Evolutionary conservation across 2,113 vertebrate species (phyloP).

Genomic region (Propithecus coquereli): DNA sequence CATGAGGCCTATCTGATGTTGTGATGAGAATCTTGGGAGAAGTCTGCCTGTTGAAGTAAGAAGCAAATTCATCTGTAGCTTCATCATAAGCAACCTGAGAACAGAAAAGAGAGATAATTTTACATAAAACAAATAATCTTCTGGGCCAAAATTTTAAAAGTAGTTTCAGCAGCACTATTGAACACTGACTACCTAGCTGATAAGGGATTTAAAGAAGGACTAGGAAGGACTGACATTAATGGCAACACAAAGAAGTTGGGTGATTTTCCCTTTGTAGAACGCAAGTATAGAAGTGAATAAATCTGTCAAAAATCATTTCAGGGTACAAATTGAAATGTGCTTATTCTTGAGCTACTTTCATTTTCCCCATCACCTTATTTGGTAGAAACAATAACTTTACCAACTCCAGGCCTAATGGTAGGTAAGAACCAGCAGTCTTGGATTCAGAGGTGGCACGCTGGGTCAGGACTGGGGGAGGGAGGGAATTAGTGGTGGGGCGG

Average conservation of each 20-base stretch:
- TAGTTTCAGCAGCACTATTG: background rate
- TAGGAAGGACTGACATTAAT: background rate
- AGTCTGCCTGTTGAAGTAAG: constrained; percentile 94
- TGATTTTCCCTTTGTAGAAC: background rate
- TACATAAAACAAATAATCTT: background rate
- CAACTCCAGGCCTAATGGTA: background rate
- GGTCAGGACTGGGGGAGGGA: background rate
- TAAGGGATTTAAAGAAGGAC: background rate
- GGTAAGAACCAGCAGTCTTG: background rate
- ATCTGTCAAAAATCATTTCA: constrained; percentile 8
- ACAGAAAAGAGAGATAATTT: constrained; percentile 32
- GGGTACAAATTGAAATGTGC: background rate
- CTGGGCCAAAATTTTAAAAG: background rate
- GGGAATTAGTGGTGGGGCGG: too few species aligned
- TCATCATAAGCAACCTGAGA: constrained; percentile 95
- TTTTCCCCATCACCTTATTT: background rate
- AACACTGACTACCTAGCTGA: background rate
- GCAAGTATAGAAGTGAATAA: background rate
- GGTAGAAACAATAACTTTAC: background rate
- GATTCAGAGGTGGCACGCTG: background rate
- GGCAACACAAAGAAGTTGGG: background rate
- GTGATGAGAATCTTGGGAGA: constrained; percentile 99
- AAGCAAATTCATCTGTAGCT: constrained; percentile 96
- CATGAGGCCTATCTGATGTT: constrained; percentile 96
- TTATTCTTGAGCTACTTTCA: background rate